phyloP scores from a whole-genome alignment of 2,797 vertebrate genomes.

The Aphelocoma californica region DNA sequence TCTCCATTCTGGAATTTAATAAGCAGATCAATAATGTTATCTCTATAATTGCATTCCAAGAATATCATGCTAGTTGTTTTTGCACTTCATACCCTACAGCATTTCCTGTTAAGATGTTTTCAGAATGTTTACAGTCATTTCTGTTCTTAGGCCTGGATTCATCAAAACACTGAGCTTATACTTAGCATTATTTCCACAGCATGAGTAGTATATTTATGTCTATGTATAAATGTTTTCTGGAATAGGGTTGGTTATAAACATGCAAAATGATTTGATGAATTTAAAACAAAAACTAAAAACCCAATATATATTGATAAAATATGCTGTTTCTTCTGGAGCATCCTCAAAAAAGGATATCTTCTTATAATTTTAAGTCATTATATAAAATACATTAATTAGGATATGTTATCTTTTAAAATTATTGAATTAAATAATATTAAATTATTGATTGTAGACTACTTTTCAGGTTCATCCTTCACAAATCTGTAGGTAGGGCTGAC shows the following conservation, averaged over 20 bases:
- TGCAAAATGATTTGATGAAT: constrained; percentile 1
- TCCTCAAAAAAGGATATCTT: neutral
- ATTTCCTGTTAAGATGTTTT: constrained; percentile 45
- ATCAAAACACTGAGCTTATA: constrained; percentile 51
- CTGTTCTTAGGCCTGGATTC: constrained; percentile 45
- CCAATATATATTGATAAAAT: neutral
- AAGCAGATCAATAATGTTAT: constrained; percentile 28
- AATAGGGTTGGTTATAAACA: constrained; percentile 18
- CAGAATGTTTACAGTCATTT: constrained; percentile 49
- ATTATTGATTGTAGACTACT: constrained; percentile 14
- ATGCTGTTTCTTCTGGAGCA: neutral
- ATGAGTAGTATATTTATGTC: constrained; percentile 34
- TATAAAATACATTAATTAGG: neutral
- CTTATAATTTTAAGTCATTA: neutral
- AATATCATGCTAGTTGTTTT: constrained; percentile 29
- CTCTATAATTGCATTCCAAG: constrained; percentile 19
- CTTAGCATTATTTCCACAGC: constrained; percentile 48
- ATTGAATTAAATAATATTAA: neutral
- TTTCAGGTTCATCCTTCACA: neutral
- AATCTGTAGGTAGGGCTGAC: neutral
- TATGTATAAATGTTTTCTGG: constrained; percentile 44
- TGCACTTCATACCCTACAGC: constrained; percentile 33
- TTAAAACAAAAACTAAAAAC: constrained; percentile 31
- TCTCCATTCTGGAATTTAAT: constrained; percentile 6
- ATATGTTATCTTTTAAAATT: neutral